Percentiles rank a stretch among this genome's conserved stretches.
Conservation (phyloP, 2,888 invertebrate species). For the Lingula anatina region DNA sequence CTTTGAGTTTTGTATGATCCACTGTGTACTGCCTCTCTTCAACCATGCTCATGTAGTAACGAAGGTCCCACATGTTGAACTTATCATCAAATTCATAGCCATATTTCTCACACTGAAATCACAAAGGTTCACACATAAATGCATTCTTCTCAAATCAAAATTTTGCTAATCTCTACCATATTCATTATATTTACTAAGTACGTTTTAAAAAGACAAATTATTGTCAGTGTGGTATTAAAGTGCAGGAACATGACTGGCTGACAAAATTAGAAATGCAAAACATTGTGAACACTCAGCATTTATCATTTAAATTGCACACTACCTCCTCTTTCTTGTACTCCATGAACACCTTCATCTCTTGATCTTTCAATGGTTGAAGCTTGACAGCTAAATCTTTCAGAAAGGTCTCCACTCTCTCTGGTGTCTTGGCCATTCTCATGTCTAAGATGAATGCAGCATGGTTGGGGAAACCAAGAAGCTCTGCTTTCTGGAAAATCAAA, state of each 20-base stretch:
- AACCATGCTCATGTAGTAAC: slow-evolving; percentile 53
- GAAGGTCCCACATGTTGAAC: slow-evolving; percentile 54
- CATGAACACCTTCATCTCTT: slow-evolving; percentile 50
- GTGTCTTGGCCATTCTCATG: slow-evolving; percentile 55
- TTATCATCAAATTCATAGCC: slow-evolving; percentile 50
- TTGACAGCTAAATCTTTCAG: slow-evolving; percentile 49
- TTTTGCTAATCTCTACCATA: neutral
- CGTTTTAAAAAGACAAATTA: no score
- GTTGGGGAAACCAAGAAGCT: slow-evolving; percentile 51
- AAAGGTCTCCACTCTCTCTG: slow-evolving; percentile 52
- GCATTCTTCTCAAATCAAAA: neutral
- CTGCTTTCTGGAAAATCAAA: slow-evolving; percentile 43
- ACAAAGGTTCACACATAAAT: neutral
- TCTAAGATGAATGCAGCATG: slow-evolving; percentile 55
- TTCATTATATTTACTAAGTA: slow-evolving; percentile 5
- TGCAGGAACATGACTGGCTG: no score
- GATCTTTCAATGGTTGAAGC: slow-evolving; percentile 49
- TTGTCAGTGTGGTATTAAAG: no score
- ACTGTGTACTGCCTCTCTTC: slow-evolving; percentile 55
- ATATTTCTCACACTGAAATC: slow-evolving; percentile 50
- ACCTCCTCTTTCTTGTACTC: slow-evolving; percentile 55
- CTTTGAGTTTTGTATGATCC: slow-evolving; percentile 54
- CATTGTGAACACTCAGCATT: no score
- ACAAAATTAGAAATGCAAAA: no score
- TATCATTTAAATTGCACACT: no score